These are phyloP conservation scores for Pelecanus crispus DNA, from an alignment of 2,113 vertebrate species.

Conservation along the genomic window DNA sequence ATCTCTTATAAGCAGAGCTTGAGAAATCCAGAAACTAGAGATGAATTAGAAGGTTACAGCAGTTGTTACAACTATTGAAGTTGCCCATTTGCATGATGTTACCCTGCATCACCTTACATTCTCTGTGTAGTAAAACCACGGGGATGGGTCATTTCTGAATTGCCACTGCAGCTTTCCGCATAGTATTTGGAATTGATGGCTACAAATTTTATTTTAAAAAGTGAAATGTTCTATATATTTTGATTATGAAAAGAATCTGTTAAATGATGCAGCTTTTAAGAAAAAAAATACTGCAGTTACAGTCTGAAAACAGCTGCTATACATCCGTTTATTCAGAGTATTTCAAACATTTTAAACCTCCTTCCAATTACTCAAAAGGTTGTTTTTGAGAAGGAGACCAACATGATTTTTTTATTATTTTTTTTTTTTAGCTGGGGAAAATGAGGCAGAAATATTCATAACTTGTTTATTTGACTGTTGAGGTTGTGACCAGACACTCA, in stretches of 20 bases:
- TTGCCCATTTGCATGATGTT: neutral
- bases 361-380: neutral
- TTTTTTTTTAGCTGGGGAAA: neutral
- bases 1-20: neutral
- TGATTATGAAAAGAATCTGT: neutral
- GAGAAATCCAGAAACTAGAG: neutral
- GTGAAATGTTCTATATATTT: neutral
- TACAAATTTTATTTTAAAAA: neutral
- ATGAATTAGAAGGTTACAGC: neutral
- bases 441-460: neutral
- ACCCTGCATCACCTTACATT: neutral
- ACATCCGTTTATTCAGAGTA: neutral
- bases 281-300: neutral
- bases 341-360: neutral
- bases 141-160: neutral
- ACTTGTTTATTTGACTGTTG: neutral
- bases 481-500: neutral
- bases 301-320: neutral
- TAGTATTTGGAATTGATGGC: neutral
- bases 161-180: neutral
- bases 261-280: neutral
- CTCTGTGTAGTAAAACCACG: neutral
- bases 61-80: neutral
- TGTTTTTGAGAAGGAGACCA: neutral
- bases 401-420: neutral